Percentiles rank a stretch among this genome's conserved stretches.
Evolutionary conservation across 2,888 invertebrate species (phyloP).

Genomic region (Eudemis profundana): DNA sequence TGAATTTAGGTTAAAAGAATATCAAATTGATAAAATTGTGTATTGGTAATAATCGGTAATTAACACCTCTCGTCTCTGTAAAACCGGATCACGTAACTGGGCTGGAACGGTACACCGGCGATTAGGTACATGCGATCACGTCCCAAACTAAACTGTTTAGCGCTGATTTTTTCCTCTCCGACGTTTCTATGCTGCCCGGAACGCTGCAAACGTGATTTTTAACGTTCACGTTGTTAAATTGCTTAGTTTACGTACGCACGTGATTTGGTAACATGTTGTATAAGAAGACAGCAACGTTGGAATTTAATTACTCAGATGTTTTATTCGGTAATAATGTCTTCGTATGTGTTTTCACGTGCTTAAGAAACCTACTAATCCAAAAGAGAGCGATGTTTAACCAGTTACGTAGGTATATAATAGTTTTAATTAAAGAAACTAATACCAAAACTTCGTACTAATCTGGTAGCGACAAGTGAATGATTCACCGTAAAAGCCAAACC

Average conservation of each 20-base stretch:
- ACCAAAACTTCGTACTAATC: not conserved
- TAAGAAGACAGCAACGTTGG: slow-evolving; percentile 7
- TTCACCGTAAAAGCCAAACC: not conserved
- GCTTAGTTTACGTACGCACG: slow-evolving; percentile 28
- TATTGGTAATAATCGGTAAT: slow-evolving; percentile 25
- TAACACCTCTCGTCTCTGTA: slow-evolving; percentile 35
- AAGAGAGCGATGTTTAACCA: too few relatives aligned
- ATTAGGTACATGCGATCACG: slow-evolving; percentile 47
- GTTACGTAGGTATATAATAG: too few relatives aligned
- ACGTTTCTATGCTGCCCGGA: slow-evolving; percentile 38
- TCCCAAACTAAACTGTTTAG: slow-evolving; percentile 43
- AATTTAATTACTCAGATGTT: not conserved
- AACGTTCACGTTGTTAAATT: slow-evolving; percentile 26
- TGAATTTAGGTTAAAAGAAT: slow-evolving; percentile 3
- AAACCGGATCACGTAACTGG: slow-evolving; percentile 47
- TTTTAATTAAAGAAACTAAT: not conserved
- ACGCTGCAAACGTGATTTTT: slow-evolving; percentile 38
- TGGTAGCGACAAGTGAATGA: slow-evolving; percentile 1
- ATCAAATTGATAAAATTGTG: not conserved
- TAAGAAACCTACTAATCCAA: too few relatives aligned
- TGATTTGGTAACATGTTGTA: slow-evolving; percentile 12
- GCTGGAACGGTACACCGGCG: slow-evolving; percentile 45
- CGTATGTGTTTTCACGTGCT: not conserved
- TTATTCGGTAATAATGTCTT: not conserved
- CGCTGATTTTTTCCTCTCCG: slow-evolving; percentile 40